Percentiles rank a stretch among this genome's conserved stretches.
Evolutionary conservation across 2,888 invertebrate species (phyloP).

Genomic region (Drosophila niveifrons): DNA sequence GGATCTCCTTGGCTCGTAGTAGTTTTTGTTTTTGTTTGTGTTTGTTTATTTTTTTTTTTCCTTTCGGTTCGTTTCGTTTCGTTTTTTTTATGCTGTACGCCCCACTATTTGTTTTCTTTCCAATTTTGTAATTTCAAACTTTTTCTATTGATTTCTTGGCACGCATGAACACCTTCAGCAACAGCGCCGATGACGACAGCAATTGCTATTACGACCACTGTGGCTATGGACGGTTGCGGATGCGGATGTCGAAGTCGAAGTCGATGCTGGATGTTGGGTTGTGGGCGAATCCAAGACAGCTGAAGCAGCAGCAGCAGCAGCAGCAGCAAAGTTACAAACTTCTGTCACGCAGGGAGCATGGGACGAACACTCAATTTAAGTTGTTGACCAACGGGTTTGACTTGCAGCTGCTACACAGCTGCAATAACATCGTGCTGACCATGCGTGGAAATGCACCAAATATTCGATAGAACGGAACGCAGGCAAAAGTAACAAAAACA

Average conservation of each 20-base stretch:
- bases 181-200: constrained; percentile 63
- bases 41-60: constrained; percentile 50
- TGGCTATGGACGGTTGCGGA: constrained; percentile 43
- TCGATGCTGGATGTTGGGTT: not conserved
- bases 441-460: constrained; percentile 73
- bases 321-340: constrained; percentile 65
- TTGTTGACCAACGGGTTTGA: constrained; percentile 57
- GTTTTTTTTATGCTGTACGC: constrained; percentile 37
- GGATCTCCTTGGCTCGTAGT: constrained; percentile 32
- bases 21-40: constrained; percentile 20
- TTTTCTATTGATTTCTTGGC: constrained; percentile 80
- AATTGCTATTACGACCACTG: constrained; percentile 51
- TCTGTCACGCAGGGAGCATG: constrained; percentile 19
- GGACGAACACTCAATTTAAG: constrained; percentile 74
- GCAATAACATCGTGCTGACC: constrained; percentile 59
- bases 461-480: constrained; percentile 43
- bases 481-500: constrained; percentile 14
- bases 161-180: constrained; percentile 80
- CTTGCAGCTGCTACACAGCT: constrained; percentile 37
- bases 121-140: constrained; percentile 79
- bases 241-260: constrained; percentile 18
- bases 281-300: constrained; percentile 46
- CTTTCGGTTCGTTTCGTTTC: no score
- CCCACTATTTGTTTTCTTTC: constrained; percentile 79
- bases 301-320: constrained; percentile 46